A percentile compares a stretch with the other conserved stretches of the same genome.
These are phyloP conservation scores for Tupiocoris notatus DNA, from an alignment of 2,888 invertebrate genomes.

Conservation along the genomic window DNA sequence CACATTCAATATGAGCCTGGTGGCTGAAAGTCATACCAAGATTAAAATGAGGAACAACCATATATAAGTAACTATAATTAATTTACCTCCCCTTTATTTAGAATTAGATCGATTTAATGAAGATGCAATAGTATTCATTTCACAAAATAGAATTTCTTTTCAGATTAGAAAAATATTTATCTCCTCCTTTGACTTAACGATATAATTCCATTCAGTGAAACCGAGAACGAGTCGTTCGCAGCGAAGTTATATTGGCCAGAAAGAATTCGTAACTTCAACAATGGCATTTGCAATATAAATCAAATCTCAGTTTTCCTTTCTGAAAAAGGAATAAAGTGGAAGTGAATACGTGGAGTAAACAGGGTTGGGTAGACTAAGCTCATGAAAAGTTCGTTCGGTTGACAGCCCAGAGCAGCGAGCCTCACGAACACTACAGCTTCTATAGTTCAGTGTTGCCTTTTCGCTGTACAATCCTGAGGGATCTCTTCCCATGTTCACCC, in stretches of 20 bases:
- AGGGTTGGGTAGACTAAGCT: neutral
- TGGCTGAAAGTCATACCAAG: too few relatives aligned
- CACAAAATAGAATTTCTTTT: too few relatives aligned
- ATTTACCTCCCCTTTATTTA: too few relatives aligned
- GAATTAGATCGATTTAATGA: too few relatives aligned
- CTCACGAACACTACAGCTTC: neutral
- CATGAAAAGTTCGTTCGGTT: neutral
- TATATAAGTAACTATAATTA: too few relatives aligned
- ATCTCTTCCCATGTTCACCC: neutral
- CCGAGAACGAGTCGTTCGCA: too few relatives aligned
- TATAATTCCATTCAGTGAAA: too few relatives aligned
- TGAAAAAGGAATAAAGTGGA: neutral
- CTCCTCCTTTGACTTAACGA: too few relatives aligned
- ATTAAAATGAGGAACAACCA: too few relatives aligned
- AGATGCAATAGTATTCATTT: too few relatives aligned
- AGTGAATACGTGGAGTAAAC: neutral
- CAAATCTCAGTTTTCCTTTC: neutral
- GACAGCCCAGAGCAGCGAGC: neutral
- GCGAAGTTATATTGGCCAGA: neutral
- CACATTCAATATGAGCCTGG: too few relatives aligned
- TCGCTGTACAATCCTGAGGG: neutral
- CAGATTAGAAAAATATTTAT: too few relatives aligned
- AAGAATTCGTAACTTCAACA: neutral
- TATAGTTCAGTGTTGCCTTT: neutral
- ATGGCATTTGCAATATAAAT: neutral